Base-by-base conservation (phyloP, 2,113 vertebrate genomes). In the Tonatia bakeri region DNA sequence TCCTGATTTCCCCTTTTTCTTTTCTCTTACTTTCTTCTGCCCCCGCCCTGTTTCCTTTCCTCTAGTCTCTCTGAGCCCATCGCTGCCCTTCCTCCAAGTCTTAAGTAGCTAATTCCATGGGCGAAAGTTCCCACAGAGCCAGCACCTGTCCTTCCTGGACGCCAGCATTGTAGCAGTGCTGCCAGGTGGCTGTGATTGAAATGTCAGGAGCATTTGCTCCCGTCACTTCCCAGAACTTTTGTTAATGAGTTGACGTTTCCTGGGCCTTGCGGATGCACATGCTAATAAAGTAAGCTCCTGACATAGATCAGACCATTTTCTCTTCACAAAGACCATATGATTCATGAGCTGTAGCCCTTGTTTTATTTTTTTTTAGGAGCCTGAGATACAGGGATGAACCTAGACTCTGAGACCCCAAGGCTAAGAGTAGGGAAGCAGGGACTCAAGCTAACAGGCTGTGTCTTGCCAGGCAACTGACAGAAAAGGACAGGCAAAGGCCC, bases 351-450 rank as follows among this genome's bases (percentile, higher is more conserved):
- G n/a, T 54, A n/a, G 17, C n/a, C 8, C 19, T 19, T 1, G 13
- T 31, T 47, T 59, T 59, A 26, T 59, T 56, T 54, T 17, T 76
- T 94, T 80, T 65, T 79, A 50, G 65, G 73, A 94, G 73, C 45
- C 36, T 26, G 54, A 83, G 47, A 45, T 65, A 26, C 0, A 0
- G 26, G 3, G n/a, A 17, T 61, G n/a, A 76, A 31, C 36, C 54
- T 75, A 40, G 56, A 67, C 40, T 24, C 26, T 59, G 16, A 61
- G 76, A 64, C n/a, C 3, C 75, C 38, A 50, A 12, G 64, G 54
- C 52, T 50, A 15, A 45, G 24, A n/a, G 16, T 43, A 17, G 76
- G 52, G 56, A 45, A 36, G n/a, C 17, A 15, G 36, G 50, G 6
- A 3, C 47, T n/a, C 9, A 2, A 28, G 64, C 16, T 0, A 0